Evolutionary conservation across 1,140 invertebrate genomes (phyloP), one percentile per base, ranked within the genome.

Genomic region (Pseudomyrmex cubaensis): DNA sequence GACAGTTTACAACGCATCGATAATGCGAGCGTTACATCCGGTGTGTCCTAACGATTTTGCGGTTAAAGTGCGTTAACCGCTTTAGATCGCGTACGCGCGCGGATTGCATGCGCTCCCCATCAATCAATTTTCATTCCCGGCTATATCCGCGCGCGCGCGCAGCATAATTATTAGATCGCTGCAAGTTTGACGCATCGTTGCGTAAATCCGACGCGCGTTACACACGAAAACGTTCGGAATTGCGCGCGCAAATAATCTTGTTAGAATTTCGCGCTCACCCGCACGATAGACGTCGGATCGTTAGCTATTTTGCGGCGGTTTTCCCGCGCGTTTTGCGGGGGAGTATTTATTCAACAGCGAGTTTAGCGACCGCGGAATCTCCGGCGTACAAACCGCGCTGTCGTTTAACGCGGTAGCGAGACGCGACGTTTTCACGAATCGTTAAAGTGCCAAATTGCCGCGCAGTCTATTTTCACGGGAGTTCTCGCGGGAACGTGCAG

Each of bases 381-480:
- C 35, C 0, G 35, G 35, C 35, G 12, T 74, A 25, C 44, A 35
- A 75, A 7, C 46, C 46, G n/a, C 44, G 44, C 22, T 46, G 35
- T 5, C 13, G 1, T 62, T 22, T 10, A 20, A 1, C 5, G 20
- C 20, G 0, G 17, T 12, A 12, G 12, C 9, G 59, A 25, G 5
- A 12, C 22, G 59, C 20, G 9, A 8, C 25, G 70, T 25, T 84
- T 85, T 85, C 57, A 84, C 52, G 66, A 72, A 8, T 35, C 25
- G 72, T 77, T 70, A 64, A 77, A 56, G 77, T 57, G 35, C 9
- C 70, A 85, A 85, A 85, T 85, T 66, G 52, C 67, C 15, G 48
- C 46, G 62, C 44, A 3, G 2, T 0, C 12, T 63, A 56, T 56
- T 66, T 66, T 84, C 56, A 52, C 17, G 54, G 59, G 15, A 35